phyloP scores from a whole-genome alignment of 1,140 invertebrate species.

The Theocolax elegans region DNA sequence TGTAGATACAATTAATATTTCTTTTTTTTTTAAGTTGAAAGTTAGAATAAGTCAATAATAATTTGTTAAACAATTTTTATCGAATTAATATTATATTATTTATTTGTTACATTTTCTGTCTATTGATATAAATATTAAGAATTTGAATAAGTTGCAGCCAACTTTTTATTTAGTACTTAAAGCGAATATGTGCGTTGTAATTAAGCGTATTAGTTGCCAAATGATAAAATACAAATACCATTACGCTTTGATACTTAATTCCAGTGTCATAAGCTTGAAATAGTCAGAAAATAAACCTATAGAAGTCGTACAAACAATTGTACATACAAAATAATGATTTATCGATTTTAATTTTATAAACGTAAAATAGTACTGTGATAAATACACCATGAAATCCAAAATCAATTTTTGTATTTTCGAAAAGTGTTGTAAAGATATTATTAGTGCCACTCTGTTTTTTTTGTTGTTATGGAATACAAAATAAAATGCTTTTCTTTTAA shows the following conservation, averaged over 20 bases:
- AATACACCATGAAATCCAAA: neutral
- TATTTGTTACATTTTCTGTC: neutral
- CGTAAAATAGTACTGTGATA: neutral
- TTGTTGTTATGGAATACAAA: constrained; percentile 15
- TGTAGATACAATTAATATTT: constrained; percentile 23
- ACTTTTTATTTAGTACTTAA: constrained; percentile 10
- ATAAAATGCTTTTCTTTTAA: constrained; percentile 26
- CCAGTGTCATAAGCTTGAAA: no score
- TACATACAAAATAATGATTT: constrained; percentile 11
- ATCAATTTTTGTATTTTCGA: constrained; percentile 29
- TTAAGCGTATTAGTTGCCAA: no score
- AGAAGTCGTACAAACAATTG: no score
- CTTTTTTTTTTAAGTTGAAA: neutral
- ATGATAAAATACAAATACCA: no score
- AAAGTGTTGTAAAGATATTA: neutral
- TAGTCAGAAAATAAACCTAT: no score
- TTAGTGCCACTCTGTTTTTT: constrained; percentile 6
- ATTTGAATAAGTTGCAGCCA: neutral
- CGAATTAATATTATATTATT: neutral
- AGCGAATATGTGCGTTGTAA: neutral
- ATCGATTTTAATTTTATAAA: neutral
- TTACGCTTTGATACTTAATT: no score
- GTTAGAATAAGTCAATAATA: constrained; percentile 3
- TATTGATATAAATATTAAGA: neutral
- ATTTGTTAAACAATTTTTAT: neutral